These are phyloP conservation scores for Drosophila ogumai DNA, from an alignment of 1,140 invertebrate genomes.

Conservation along the genomic window DNA sequence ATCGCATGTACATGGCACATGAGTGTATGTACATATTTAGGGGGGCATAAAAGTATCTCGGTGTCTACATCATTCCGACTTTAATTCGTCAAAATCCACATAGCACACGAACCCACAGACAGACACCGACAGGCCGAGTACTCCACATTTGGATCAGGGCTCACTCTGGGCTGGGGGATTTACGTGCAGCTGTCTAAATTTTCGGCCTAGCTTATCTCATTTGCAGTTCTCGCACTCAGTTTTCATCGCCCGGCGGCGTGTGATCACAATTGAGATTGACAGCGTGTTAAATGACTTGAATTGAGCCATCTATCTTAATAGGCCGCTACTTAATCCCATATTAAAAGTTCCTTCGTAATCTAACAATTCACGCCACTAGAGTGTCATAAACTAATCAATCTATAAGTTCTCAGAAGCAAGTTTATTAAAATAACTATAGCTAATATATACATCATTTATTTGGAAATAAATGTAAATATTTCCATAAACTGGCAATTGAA, in stretches of 20 bases:
- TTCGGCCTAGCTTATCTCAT: slow-evolving; percentile 33
- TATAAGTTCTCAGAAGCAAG: background rate
- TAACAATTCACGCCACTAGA: background rate
- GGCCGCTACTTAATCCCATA: background rate
- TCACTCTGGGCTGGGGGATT: background rate
- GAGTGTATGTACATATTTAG: slow-evolving; percentile 7
- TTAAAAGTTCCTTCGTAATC: background rate
- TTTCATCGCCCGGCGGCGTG: slow-evolving; percentile 22
- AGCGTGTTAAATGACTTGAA: slow-evolving; percentile 28
- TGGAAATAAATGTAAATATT: background rate
- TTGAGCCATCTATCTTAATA: slow-evolving; percentile 24
- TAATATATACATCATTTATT: background rate
- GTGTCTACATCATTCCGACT: slow-evolving; percentile 17
- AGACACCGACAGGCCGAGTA: slow-evolving; percentile 10
- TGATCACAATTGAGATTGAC: slow-evolving; percentile 47
- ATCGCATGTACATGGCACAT: slow-evolving; percentile 31
- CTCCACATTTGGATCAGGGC: slow-evolving; percentile 14
- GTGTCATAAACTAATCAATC: background rate
- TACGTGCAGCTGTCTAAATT: slow-evolving; percentile 41
- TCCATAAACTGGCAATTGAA: background rate
- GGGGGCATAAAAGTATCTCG: slow-evolving; percentile 33
- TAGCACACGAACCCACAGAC: slow-evolving; percentile 48
- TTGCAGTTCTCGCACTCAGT: slow-evolving; percentile 6
- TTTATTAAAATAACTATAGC: background rate
- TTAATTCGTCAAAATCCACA: slow-evolving; percentile 62